Evolutionary conservation across 1,140 invertebrate species (phyloP), one percentile per base, ranked within the genome.

Genomic region (Zaprionus tsacasi): DNA sequence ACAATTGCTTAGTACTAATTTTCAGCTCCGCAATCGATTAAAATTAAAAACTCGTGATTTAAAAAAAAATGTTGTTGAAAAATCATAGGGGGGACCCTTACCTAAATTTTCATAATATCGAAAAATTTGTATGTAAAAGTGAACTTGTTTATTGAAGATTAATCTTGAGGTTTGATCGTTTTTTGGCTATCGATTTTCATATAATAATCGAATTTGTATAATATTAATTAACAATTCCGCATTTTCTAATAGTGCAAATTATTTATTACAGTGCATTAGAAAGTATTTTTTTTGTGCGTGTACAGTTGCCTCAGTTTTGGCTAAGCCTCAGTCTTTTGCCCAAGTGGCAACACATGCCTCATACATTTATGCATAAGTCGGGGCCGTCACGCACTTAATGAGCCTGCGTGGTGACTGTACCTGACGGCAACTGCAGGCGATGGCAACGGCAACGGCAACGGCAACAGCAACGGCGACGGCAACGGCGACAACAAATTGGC

Each of bases 301-400:
- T 82, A 83, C 81, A 82, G 81, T 82, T 73, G 76, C 13, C 27
- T 40, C 60, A 40, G 59, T 45, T 59, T 54, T 33, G 52, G 52
- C 52, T 33, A 55, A 57, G 21, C 21, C 21, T 21, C 21, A 21
- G 33, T 27, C 63, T 27, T 63, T 70, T 58, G 57, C 43, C 11
- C 10, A 58, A 56, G 52, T 57, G 15, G 55, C 55, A 8, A n/a
- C 33, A 30, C 21, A 21, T 38, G 64, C 10, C 70, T 79, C 86
- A 89, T 90, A 75, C 78, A 88, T 89, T 76, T 81, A 85, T 89
- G 78, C 86, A 88, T 85, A 74, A 78, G 81, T 57, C 45, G 45
- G 33, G 73, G 70, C 82, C 81, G 82, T 87, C 83, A 87, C 82
- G 82, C 82, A 87, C 83, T 87, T 87, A 88, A 88, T 88, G 83